Conservation (phyloP, 37 sponge, comb jelly and placozoan species). For the Theonella swinhoei region DNA sequence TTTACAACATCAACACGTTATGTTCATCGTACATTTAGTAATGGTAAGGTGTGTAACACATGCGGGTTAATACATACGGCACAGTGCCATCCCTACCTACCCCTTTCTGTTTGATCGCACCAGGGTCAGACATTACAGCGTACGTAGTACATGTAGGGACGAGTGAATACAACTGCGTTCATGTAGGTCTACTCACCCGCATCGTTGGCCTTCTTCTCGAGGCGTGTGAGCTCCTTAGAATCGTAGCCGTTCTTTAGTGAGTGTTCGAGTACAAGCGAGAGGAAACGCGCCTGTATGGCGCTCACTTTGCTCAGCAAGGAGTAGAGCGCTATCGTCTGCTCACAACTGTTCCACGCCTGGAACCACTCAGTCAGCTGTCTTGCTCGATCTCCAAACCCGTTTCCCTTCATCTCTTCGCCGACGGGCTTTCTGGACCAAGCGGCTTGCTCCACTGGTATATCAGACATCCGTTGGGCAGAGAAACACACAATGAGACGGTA, state of each 20-base stretch:
- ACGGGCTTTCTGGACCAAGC: background rate
- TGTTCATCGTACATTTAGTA: background rate
- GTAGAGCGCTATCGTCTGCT: conserved; percentile 91
- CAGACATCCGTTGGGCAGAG: background rate
- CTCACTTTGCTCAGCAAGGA: conserved; percentile 78
- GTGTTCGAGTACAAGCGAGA: conserved; percentile 80
- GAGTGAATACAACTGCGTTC: no score
- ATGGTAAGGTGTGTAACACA: background rate
- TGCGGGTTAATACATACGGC: background rate
- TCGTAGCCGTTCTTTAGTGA: conserved; percentile 56
- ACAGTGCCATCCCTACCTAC: background rate
- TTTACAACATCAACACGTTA: background rate
- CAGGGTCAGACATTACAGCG: background rate
- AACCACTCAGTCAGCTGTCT: conserved; percentile 77
- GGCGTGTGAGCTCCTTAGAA: conserved; percentile 50
- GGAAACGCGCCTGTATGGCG: conserved; percentile 84
- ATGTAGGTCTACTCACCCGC: conserved; percentile 74
- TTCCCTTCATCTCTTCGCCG: conserved; percentile 54
- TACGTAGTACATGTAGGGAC: background rate
- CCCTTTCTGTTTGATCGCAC: no score
- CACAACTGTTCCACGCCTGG: conserved; percentile 87
- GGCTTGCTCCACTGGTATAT: background rate
- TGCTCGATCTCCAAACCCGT: conserved; percentile 75
- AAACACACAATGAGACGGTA: no score
- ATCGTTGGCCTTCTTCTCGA: conserved; percentile 84